Evolutionary conservation across 2,113 vertebrate species (phyloP), one percentile per base, ranked within the genome.

Genomic region (Pleuronectes platessa): DNA sequence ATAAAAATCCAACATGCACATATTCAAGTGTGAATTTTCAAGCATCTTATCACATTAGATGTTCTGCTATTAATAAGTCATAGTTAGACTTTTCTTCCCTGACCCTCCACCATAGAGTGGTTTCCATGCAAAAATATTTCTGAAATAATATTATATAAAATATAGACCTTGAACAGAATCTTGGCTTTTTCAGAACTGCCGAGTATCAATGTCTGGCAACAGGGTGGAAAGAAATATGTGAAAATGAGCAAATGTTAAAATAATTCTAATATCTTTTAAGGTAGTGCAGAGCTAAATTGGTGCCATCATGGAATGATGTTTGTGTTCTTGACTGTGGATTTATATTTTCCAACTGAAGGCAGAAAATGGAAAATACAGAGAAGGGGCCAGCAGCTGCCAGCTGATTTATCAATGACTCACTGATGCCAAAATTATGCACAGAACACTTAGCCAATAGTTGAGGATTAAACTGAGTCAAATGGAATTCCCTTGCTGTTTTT

Each of bases 371-470:
- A 79, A 78, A 31, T 18, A n/a, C 55, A 45, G 5, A n/a, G n/a
- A 20, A 6, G 31, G 20, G 31, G 55, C 55, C 42, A 54, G 45
- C 68, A 74, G 66, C 78, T 74, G 66, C 40, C 60, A 26, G 54
- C 45, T 71, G 49, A 75, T 68, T 82, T 81, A 79, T 74, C 71
- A 77, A 73, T 56, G 68, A 83, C 51, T 76, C 62, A 69, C 40
- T 42, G 55, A 70, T 67, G 79, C 71, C 68, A 79, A n/a, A 68
- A 78, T 72, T 45, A 74, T 75, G 64, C 63, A 58, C 42, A 31
- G 18, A 74, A 67, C 77, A 76, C 59, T 79, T 64, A 61, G 74
- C 45, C 54, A 42, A 78, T 63, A 62, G 71, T 78, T 27, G 20
- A 68, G 47, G 47, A 79, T 75, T 79, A 78, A 78, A 59, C 26